Evolutionary conservation across 2,888 invertebrate species (phyloP).

Genomic region (Thymelicus acteon): DNA sequence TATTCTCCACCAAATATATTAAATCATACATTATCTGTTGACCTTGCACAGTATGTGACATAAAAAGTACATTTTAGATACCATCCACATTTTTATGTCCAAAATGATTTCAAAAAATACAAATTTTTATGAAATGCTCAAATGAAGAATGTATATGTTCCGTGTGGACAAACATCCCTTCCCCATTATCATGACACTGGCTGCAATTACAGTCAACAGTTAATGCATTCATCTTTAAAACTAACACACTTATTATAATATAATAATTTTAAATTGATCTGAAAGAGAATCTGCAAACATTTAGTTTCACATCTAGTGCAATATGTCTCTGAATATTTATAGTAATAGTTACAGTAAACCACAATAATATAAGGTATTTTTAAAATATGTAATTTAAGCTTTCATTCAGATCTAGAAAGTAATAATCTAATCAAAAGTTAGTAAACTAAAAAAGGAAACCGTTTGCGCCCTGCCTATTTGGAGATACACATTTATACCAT

Average conservation of each 20-base stretch:
- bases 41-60: slow-evolving; percentile 39
- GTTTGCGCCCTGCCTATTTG: slow-evolving; percentile 50
- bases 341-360: slow-evolving; percentile 20
- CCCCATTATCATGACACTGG: slow-evolving; percentile 9
- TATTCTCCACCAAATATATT: slow-evolving; percentile 60
- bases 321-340: slow-evolving; percentile 29
- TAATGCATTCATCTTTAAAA: slow-evolving; percentile 64
- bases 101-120: slow-evolving; percentile 7
- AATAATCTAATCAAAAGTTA: slow-evolving; percentile 54
- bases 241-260: slow-evolving; percentile 59
- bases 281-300: slow-evolving; percentile 74
- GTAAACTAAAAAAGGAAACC: slow-evolving; percentile 52
- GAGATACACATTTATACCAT: slow-evolving; percentile 42
- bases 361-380: slow-evolving; percentile 28
- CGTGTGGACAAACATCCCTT: background rate
- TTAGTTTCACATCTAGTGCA: slow-evolving; percentile 41
- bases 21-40: slow-evolving; percentile 64
- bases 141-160: background rate
- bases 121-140: slow-evolving; percentile 27
- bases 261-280: slow-evolving; percentile 71
- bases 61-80: background rate
- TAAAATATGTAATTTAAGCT: slow-evolving; percentile 59
- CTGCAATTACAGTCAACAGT: slow-evolving; percentile 58
- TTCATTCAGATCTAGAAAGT: slow-evolving; percentile 76
- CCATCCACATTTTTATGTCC: background rate